Percentiles rank a stretch among this genome's conserved stretches.
Conservation (phyloP, 2,888 invertebrate genomes). For the Nephrotoma flavescens region DNA sequence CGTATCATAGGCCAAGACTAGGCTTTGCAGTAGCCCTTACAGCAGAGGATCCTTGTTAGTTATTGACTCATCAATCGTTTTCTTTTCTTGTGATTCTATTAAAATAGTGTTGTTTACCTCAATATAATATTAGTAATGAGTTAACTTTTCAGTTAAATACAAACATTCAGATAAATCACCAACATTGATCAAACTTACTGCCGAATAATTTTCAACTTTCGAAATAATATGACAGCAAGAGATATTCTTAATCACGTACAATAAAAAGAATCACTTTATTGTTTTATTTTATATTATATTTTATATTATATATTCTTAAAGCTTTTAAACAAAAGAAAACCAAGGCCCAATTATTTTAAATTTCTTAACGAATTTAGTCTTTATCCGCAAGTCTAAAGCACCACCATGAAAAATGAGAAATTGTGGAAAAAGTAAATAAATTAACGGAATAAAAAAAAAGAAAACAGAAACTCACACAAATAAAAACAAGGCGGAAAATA, state of each 20-base stretch:
- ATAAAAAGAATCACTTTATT: background rate
- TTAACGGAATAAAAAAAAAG: background rate
- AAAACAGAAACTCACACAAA: background rate
- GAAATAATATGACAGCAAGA: background rate
- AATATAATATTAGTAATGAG: too few species aligned
- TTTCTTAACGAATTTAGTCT: background rate
- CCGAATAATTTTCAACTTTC: background rate
- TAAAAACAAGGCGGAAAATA: background rate
- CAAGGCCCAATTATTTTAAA: background rate
- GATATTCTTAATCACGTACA: background rate
- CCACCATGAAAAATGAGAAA: background rate
- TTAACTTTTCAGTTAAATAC: too few species aligned
- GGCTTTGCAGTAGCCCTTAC: too few species aligned
- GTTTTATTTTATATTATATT: background rate
- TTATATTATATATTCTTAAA: background rate
- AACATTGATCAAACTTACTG: too few species aligned
- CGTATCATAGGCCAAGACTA: too few species aligned
- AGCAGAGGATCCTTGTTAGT: too few species aligned
- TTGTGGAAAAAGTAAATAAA: background rate
- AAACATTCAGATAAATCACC: too few species aligned
- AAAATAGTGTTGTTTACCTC: too few species aligned
- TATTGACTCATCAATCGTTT: too few species aligned
- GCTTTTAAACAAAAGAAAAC: background rate
- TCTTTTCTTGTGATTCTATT: too few species aligned
- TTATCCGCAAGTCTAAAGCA: background rate